A percentile compares a stretch with the other conserved stretches of the same genome.
phyloP scores from a whole-genome alignment of 2,797 vertebrate genomes.

The Petrocephalus sullivani region DNA sequence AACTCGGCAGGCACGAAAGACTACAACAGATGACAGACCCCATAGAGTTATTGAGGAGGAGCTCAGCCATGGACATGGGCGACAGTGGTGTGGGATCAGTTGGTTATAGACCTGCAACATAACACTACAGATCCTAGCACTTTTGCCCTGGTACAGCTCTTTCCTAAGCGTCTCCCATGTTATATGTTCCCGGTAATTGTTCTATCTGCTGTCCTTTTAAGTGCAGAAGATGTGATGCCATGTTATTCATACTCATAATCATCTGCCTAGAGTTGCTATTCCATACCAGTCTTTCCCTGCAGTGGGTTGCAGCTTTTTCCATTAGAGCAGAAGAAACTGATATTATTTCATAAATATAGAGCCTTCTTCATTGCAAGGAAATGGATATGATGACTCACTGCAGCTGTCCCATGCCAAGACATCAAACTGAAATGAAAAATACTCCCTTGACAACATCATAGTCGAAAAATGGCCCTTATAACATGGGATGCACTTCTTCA shows the following conservation, averaged over 20 bases:
- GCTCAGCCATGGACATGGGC: background rate
- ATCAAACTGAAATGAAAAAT: background rate
- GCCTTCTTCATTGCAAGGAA: slow-evolving; percentile 58
- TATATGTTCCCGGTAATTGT: background rate
- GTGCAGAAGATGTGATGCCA: background rate
- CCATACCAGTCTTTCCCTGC: background rate
- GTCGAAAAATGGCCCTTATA: too few relatives aligned
- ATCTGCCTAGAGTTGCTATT: background rate
- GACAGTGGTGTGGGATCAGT: background rate
- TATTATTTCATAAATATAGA: slow-evolving; percentile 68
- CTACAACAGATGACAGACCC: background rate
- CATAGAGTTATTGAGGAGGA: background rate
- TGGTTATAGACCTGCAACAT: too few relatives aligned
- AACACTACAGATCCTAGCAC: background rate
- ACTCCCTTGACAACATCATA: background rate
- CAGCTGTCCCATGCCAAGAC: background rate
- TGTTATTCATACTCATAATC: background rate
- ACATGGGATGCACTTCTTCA: too few relatives aligned
- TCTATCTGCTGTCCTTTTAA: background rate
- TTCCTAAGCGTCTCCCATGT: background rate
- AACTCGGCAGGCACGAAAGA: background rate
- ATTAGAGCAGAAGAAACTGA: slow-evolving; percentile 60
- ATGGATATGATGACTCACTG: slow-evolving; percentile 42
- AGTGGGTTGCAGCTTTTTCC: slow-evolving; percentile 4
- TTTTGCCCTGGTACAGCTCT: background rate